Evolutionary conservation across 2,797 vertebrate species (phyloP), one percentile per base, ranked within the genome.

Genomic region (Avahi laniger): DNA sequence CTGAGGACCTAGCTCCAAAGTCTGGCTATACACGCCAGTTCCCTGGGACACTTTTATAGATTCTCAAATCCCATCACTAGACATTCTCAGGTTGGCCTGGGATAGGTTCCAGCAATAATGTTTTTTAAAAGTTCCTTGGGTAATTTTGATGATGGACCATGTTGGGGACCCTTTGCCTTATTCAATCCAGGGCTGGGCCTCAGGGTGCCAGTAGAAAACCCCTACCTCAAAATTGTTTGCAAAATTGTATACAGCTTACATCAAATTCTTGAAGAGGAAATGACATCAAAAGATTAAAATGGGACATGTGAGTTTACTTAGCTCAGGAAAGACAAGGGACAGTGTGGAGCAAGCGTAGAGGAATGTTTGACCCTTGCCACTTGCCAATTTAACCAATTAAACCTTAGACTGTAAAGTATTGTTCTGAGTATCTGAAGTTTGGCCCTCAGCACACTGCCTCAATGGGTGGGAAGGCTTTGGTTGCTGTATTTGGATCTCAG

Each of bases 201-300:
- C 52, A 91, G 28, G 26, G 33, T 41, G 18, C 38, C 76, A 63
- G 4, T 83, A 52, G 65, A 92, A 93, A 67, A 59, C 13, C 10
- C 2, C 46, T 52, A 18, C 35, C 54, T 57, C 65, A 69, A 38
- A 91, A 46, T 43, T n/a, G 33, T 88, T 78, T 33, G 20, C 33
- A 30, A 91, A 81, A 43, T 46, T 75, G 67, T 59, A 35, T 61
- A 50, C 26, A 26, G 18, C 5, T 86, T 43, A 52, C 9, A 61
- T 81, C 28, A 81, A 48, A 67, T 73, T 94, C 78, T 78, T 78
- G 91, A 89, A 93, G 70, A 30, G 26, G 5, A 43, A 43, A 0
- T 89, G 46, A 91, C 54, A 24, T 94, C 41, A 85, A 82, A 92
- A 83, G 70, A 75, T 63, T 61, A 78, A 85, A 88, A 91, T 43